A percentile compares a stretch with the other conserved stretches of the same genome.
Conservation (phyloP, 2,113 vertebrate genomes). For the Percopsis transmontana region DNA sequence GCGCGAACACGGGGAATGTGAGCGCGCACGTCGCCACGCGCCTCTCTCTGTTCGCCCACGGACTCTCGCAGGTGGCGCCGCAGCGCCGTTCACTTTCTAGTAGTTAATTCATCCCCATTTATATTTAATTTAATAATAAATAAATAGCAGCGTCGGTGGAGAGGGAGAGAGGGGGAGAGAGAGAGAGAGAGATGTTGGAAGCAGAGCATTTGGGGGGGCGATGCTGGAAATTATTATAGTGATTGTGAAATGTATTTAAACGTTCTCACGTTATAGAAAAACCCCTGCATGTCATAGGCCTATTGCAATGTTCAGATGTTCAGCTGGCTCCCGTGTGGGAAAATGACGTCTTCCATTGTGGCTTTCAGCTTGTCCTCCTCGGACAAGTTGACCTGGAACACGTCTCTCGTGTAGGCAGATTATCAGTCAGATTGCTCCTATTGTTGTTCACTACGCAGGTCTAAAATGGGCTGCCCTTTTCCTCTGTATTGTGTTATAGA, state of each 20-base stretch:
- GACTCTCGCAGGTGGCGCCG: too few species aligned
- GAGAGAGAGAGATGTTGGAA: neutral
- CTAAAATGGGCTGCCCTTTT: constrained; percentile 55
- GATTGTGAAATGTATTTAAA: neutral
- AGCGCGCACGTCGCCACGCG: neutral
- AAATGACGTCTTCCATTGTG: neutral
- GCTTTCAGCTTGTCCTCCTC: constrained; percentile 26
- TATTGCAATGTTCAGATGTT: neutral
- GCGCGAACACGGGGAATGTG: too few species aligned
- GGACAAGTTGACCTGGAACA: constrained; percentile 45
- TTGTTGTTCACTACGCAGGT: constrained; percentile 51
- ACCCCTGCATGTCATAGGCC: constrained; percentile 62
- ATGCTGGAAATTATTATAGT: neutral
- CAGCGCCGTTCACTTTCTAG: neutral
- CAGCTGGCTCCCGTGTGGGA: constrained; percentile 34
- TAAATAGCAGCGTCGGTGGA: neutral
- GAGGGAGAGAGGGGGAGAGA: neutral
- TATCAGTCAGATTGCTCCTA: constrained; percentile 59
- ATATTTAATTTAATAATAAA: too few species aligned
- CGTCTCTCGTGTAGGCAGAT: constrained; percentile 51
- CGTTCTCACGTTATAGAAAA: neutral
- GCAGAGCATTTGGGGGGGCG: neutral
- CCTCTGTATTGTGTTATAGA: constrained; percentile 61
- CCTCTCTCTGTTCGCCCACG: neutral
- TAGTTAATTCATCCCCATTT: too few species aligned